Conservation (phyloP, 2,113 vertebrate species). For the Eubucco bourcierii region DNA sequence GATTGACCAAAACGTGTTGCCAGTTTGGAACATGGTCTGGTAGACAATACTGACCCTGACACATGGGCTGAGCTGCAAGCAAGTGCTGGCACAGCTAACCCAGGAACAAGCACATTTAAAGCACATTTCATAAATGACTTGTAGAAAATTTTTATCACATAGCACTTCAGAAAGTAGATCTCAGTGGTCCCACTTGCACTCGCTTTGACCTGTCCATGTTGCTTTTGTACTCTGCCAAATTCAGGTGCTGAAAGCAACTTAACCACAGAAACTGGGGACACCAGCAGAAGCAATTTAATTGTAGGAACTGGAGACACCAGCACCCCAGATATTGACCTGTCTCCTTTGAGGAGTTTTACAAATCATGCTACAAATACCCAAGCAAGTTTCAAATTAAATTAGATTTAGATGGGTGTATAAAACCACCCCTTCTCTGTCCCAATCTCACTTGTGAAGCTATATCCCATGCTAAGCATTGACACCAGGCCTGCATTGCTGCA, state of each 20-base stretch:
- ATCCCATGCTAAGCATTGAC: fast-evolving
- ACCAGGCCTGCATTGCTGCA: not conserved
- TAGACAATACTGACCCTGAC: not conserved
- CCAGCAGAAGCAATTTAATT: not conserved
- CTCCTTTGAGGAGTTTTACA: not conserved
- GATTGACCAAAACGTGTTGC: not conserved
- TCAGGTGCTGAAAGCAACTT: not conserved
- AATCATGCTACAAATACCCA: not conserved
- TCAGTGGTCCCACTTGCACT: not conserved
- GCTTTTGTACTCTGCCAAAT: not conserved
- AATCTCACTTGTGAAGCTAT: not conserved
- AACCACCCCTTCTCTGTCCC: not conserved
- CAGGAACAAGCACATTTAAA: not conserved
- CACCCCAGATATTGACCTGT: not conserved
- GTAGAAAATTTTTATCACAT: not conserved
- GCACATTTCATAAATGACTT: not conserved
- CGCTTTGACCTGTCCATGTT: not conserved
- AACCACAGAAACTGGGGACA: not conserved
- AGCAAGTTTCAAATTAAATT: not conserved
- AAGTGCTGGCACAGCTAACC: not conserved
- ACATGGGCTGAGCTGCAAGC: not conserved
- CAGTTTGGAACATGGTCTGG: not conserved
- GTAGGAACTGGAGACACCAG: not conserved
- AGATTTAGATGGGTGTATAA: not conserved
- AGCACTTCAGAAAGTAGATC: not conserved